Evolutionary conservation across 2,797 vertebrate species (phyloP).

Genomic region (Nasua narica): DNA sequence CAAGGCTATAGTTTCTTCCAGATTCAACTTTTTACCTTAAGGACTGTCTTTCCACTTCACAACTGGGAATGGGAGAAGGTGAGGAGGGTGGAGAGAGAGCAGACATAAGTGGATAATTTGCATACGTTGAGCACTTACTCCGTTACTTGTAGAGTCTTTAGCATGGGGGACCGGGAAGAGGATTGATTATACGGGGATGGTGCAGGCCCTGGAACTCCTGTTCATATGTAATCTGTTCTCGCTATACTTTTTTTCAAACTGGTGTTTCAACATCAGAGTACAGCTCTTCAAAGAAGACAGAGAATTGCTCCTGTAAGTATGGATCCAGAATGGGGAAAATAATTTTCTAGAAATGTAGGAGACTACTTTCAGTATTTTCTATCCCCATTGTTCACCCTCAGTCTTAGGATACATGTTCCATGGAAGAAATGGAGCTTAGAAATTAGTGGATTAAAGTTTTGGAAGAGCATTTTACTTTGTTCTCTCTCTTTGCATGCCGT

Average conservation of each 20-base stretch:
- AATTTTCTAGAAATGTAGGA: background rate
- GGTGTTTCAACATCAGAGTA: background rate
- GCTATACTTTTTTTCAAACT: background rate
- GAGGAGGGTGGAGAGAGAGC: background rate
- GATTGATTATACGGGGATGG: background rate
- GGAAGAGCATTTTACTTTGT: background rate
- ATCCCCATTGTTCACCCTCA: background rate
- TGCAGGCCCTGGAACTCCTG: background rate
- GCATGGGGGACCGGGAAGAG: background rate
- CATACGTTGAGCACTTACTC: background rate
- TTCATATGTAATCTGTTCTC: background rate
- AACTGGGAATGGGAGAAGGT: background rate
- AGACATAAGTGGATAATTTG: background rate
- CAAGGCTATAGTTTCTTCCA: background rate
- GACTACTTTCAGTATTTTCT: background rate
- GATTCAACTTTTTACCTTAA: background rate
- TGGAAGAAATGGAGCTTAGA: background rate
- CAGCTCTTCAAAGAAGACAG: background rate
- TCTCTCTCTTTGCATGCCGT: background rate
- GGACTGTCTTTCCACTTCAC: background rate
- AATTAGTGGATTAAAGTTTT: conserved; percentile 11
- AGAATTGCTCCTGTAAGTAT: background rate
- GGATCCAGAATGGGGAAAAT: background rate
- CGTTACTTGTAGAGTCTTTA: background rate
- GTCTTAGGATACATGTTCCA: background rate